These are phyloP conservation scores for Xiphophorus maculatus DNA, from an alignment of 2,113 vertebrate genomes.

Conservation along the genomic window DNA sequence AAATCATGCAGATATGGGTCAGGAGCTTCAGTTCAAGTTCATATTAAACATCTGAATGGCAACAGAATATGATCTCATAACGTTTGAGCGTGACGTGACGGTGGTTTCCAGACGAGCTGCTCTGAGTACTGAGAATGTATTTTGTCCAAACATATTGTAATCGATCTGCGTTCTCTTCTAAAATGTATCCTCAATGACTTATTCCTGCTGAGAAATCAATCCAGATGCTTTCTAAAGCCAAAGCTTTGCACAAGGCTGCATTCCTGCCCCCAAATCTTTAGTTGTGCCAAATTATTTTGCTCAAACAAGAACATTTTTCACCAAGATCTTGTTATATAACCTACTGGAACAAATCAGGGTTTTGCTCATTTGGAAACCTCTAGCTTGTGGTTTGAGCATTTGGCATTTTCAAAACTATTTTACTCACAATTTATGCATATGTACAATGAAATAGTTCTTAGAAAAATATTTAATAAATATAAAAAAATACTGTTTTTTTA, in stretches of 20 bases:
- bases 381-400: neutral
- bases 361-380: neutral
- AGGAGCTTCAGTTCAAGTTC: conserved; percentile 3
- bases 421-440: neutral
- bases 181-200: neutral
- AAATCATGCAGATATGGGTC: conserved; percentile 7
- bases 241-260: neutral
- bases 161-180: neutral
- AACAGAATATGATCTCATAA: conserved; percentile 1
- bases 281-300: neutral
- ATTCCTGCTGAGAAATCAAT: neutral
- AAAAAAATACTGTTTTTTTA: too few relatives aligned
- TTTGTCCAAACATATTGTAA: neutral
- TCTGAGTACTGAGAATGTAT: neutral
- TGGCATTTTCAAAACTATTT: neutral
- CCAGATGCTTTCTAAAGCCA: conserved; percentile 5
- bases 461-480: too few relatives aligned
- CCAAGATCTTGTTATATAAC: neutral
- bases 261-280: neutral
- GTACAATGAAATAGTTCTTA: neutral
- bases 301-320: neutral
- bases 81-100: neutral
- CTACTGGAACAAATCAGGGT: neutral
- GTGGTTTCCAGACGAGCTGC: conserved; percentile 2
- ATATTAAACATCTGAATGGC: neutral